phyloP scores from a whole-genome alignment of 1,140 invertebrate genomes.

The Caenorhabditis briggsae region DNA sequence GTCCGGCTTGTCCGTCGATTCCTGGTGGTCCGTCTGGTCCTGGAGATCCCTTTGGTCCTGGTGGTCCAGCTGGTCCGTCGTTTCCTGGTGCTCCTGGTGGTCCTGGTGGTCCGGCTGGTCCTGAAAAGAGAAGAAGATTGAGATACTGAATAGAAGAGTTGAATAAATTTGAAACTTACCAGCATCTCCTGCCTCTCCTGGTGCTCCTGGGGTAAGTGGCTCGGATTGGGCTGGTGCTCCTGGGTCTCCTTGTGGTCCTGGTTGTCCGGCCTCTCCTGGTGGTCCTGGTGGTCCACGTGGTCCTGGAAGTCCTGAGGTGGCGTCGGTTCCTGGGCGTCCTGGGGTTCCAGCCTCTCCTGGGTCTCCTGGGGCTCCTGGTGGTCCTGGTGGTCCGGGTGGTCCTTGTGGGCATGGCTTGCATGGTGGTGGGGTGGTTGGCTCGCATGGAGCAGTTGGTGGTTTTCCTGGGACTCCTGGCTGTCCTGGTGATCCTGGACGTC shows the following conservation, averaged over 20 bases:
- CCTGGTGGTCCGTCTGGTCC: slow-evolving; percentile 73
- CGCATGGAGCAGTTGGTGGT: slow-evolving; percentile 67
- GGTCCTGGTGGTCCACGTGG: slow-evolving; percentile 67
- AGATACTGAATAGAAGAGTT: neutral
- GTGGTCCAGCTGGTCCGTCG: slow-evolving; percentile 61
- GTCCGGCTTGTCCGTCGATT: slow-evolving; percentile 73
- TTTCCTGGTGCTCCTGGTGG: slow-evolving; percentile 67
- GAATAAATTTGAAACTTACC: slow-evolving; percentile 8
- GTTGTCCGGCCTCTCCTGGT: slow-evolving; percentile 64
- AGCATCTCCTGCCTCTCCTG: slow-evolving; percentile 75
- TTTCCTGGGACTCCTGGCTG: slow-evolving; percentile 67
- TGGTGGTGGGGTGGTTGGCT: slow-evolving; percentile 69
- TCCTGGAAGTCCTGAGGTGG: slow-evolving; percentile 65
- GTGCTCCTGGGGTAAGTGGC: slow-evolving; percentile 76
- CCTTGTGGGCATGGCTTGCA: slow-evolving; percentile 70
- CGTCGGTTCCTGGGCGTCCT: slow-evolving; percentile 67
- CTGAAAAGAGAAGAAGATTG: slow-evolving; percentile 34
- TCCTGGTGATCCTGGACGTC: slow-evolving; percentile 67
- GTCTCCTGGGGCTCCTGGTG: slow-evolving; percentile 69
- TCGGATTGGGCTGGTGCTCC: slow-evolving; percentile 71
- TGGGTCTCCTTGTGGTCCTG: slow-evolving; percentile 66
- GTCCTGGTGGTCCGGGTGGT: slow-evolving; percentile 70
- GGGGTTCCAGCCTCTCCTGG: slow-evolving; percentile 68
- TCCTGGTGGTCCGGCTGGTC: slow-evolving; percentile 66
- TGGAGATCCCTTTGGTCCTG: slow-evolving; percentile 70